Conservation (phyloP, 1,140 invertebrate species). For the Harpegnathos saltator region DNA sequence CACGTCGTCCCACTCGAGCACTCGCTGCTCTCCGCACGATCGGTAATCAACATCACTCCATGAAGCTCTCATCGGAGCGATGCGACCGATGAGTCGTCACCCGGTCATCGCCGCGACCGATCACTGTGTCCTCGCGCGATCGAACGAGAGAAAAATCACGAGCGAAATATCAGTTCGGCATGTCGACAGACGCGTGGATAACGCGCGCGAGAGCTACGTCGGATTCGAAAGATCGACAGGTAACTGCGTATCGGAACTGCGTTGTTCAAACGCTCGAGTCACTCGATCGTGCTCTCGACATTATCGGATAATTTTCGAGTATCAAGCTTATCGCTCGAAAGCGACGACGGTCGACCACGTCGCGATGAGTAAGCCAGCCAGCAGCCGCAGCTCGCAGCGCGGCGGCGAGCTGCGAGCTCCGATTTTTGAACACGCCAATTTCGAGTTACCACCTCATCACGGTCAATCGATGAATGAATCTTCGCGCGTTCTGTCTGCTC, state of each 20-base stretch:
- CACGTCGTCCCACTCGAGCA: constrained; percentile 7
- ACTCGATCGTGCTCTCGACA: background rate
- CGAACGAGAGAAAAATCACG: no score
- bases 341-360: background rate
- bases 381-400: background rate
- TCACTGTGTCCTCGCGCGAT: background rate
- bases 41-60: constrained; percentile 25
- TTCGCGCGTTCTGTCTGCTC: background rate
- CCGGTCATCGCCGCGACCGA: constrained; percentile 24
- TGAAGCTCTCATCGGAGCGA: constrained; percentile 33
- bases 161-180: background rate
- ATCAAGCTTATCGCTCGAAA: background rate
- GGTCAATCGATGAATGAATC: background rate
- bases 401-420: background rate
- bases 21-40: background rate
- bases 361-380: constrained; percentile 12
- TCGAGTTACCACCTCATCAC: background rate
- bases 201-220: no score
- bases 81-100: constrained; percentile 25
- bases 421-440: no score
- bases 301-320: constrained; percentile 1
- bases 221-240: no score
- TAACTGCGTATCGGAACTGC: background rate
- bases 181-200: background rate
- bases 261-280: background rate